Conservation (phyloP, 2,888 invertebrate species). For the Eupithecia pulchellata region DNA sequence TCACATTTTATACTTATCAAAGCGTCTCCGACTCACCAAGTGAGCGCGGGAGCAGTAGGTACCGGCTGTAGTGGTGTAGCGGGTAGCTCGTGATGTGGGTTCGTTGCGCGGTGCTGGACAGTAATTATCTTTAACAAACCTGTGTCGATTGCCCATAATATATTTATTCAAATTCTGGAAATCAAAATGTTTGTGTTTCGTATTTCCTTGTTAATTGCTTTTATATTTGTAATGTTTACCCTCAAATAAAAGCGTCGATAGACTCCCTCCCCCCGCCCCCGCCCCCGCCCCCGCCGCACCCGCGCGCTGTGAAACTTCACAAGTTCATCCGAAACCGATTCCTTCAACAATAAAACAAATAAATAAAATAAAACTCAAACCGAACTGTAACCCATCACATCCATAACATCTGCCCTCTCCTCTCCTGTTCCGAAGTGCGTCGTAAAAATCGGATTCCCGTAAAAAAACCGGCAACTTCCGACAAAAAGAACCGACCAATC, state of each 20-base stretch:
- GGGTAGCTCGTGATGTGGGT: neutral
- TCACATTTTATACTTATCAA: too few relatives aligned
- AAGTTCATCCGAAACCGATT: neutral
- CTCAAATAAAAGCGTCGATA: too few relatives aligned
- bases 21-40: too few relatives aligned
- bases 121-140: neutral
- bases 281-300: too few relatives aligned
- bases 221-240: too few relatives aligned
- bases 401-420: neutral
- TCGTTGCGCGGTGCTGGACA: neutral
- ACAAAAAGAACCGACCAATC: conserved; percentile 47
- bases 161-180: neutral
- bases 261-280: too few relatives aligned
- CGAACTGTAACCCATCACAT: neutral
- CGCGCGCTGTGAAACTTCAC: neutral
- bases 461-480: conserved; percentile 48
- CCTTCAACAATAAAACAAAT: neutral
- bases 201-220: neutral
- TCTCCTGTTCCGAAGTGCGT: conserved; percentile 61
- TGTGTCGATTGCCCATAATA: neutral
- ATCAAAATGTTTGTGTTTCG: neutral
- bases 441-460: conserved; percentile 70
- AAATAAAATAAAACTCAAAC: neutral
- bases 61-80: neutral
- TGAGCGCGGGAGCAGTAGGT: too few relatives aligned